Percentiles rank a stretch among this genome's conserved stretches.
Evolutionary conservation across 2,797 vertebrate genomes (phyloP).

Genomic region (Aplochiton taeniatus): DNA sequence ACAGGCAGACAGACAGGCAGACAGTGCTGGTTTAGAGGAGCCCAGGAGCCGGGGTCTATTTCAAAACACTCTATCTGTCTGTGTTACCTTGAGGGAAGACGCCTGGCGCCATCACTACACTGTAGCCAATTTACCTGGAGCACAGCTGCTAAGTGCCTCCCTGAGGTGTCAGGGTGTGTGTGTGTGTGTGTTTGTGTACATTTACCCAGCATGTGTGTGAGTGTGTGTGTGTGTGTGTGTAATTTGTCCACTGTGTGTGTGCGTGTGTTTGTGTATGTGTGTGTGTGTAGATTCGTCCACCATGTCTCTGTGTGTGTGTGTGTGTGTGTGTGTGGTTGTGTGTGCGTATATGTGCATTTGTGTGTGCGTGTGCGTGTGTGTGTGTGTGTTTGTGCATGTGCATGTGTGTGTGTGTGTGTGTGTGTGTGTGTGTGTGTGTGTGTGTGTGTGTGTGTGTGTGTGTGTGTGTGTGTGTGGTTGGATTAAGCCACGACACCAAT

Average conservation of each 20-base stretch:
- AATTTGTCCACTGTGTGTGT: too few species aligned
- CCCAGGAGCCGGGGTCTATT: not conserved
- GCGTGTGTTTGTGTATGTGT: too few species aligned
- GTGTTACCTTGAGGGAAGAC: conserved; percentile 66
- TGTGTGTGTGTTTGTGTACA: not conserved
- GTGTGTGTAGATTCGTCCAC: not conserved
- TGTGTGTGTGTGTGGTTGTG: not conserved
- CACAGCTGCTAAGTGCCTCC: conserved; percentile 74
- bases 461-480: conserved; percentile 51
- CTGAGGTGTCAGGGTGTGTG: conserved; percentile 39
- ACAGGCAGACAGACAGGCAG: too few species aligned
- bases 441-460: not conserved
- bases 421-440: conserved; percentile 1
- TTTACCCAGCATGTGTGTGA: not conserved
- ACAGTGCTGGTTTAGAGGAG: conserved; percentile 16
- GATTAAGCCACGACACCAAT: conserved; percentile 76
- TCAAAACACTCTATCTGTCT: conserved; percentile 33
- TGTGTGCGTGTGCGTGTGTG: conserved; percentile 10
- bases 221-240: too few species aligned
- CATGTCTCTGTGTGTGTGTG: not conserved
- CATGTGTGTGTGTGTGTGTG: not conserved
- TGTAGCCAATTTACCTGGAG: conserved; percentile 70
- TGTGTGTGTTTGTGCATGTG: conserved; percentile 4
- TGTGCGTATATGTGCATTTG: conserved; percentile 32
- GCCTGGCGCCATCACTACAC: conserved; percentile 44